These are phyloP conservation scores for Lysandra coridon DNA, from an alignment of 2,888 invertebrate species.

Conservation along the genomic window DNA sequence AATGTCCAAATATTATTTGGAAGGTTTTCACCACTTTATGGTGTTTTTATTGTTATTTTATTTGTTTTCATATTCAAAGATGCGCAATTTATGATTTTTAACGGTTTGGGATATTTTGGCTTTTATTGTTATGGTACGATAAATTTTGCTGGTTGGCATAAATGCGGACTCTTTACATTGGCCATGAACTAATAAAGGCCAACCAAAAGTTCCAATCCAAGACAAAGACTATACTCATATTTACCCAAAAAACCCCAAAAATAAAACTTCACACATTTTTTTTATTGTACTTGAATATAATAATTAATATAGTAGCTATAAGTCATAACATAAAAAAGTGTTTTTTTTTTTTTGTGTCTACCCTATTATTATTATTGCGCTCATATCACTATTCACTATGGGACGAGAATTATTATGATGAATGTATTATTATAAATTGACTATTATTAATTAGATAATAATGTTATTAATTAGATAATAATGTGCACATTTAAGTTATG, in stretches of 20 bases:
- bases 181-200: neutral
- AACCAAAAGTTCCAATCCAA: neutral
- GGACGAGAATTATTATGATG: neutral
- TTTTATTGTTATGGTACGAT: neutral
- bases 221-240: neutral
- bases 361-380: neutral
- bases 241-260: no score
- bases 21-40: neutral
- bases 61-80: neutral
- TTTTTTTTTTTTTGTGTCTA: neutral
- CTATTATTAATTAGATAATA: neutral
- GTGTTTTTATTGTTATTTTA: neutral
- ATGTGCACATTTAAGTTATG: neutral
- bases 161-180: no score
- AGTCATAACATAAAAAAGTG: no score
- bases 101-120: neutral
- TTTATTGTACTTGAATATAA: no score
- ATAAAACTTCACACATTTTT: no score
- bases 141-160: neutral
- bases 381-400: constrained; percentile 2
- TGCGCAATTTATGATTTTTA: neutral
- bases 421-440: neutral
- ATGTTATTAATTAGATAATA: neutral
- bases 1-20: neutral
- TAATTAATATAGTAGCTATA: no score